These are phyloP conservation scores for Thermophis baileyi DNA, from an alignment of 2,113 vertebrate species.

Conservation along the genomic window DNA sequence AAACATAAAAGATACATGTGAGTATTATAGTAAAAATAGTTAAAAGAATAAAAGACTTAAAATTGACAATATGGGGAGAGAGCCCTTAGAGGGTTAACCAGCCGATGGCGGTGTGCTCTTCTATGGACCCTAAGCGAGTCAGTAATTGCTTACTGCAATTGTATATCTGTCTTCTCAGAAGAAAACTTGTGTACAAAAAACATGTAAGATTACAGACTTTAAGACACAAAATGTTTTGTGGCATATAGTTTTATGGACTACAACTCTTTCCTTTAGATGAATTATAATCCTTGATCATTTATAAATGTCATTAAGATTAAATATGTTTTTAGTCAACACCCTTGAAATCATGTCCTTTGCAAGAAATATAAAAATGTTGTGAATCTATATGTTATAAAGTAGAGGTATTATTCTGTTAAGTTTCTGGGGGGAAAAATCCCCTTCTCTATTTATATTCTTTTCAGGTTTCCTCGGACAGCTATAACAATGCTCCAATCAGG, in stretches of 20 bases:
- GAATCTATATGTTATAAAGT: background rate
- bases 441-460: background rate
- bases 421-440: background rate
- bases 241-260: background rate
- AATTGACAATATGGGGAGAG: no score
- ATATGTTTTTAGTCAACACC: background rate
- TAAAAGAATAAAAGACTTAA: no score
- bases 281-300: background rate
- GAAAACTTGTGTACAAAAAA: background rate
- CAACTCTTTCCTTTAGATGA: background rate
- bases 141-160: background rate
- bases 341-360: background rate
- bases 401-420: background rate
- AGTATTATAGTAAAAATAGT: no score
- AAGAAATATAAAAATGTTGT: background rate
- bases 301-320: background rate
- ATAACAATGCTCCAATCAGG: conserved; percentile 78
- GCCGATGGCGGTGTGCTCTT: no score
- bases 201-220: background rate
- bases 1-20: no score
- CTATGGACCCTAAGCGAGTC: no score
- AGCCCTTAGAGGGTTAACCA: no score
- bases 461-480: conserved; percentile 78
- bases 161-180: background rate
- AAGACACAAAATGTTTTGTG: background rate